Base-by-base conservation (phyloP, 2,113 vertebrate genomes). In the Suncus etruscus region DNA sequence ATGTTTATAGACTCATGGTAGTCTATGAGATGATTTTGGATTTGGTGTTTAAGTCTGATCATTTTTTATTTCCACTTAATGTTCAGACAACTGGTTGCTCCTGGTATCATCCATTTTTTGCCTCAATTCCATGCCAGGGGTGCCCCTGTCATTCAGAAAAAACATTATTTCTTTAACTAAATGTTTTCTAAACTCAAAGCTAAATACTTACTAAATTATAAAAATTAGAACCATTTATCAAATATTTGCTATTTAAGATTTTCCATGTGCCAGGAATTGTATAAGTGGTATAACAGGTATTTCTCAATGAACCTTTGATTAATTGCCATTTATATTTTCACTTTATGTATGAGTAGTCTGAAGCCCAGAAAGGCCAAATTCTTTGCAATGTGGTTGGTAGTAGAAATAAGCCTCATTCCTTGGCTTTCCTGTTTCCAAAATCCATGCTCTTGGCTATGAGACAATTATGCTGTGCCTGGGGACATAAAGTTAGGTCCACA, bases 211-310 rank as follows among this genome's bases (percentile, higher is more conserved):
- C 77, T 81, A 63, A 85, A 82, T 83, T 70, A 66, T 31, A 82
- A 87, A 70, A 70, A 32, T 14, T 69, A 63, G 24, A 77, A 68
- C 18, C 14, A 68, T 47, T 86, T 74, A 68, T 48, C 73, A 11
- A 92, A 85, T 82, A 91, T 20, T 83, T 66, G 82, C 25, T 86
- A 58, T n/a, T n/a, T 72, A 78, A 54, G 86, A n/a, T 69, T 89
- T 75, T 63, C 27, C 58, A 75, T 1, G 16, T 54, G 27, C 81
- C 65, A 91, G 48, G 45, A 11, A 54, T n/a, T 69, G 27, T 75
- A 1, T 73, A 65, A 86, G 70, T 86, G 61, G 29, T 20, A 54
- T 27, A 11, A 24, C 48, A 24, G n/a, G 63, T 8, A 39, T 86
- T 95, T 65, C 58, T 91, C 81, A 48, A 20, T 69, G 54, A 76